phyloP scores from a whole-genome alignment of 2,113 vertebrate species.

The Stegastes partitus region DNA sequence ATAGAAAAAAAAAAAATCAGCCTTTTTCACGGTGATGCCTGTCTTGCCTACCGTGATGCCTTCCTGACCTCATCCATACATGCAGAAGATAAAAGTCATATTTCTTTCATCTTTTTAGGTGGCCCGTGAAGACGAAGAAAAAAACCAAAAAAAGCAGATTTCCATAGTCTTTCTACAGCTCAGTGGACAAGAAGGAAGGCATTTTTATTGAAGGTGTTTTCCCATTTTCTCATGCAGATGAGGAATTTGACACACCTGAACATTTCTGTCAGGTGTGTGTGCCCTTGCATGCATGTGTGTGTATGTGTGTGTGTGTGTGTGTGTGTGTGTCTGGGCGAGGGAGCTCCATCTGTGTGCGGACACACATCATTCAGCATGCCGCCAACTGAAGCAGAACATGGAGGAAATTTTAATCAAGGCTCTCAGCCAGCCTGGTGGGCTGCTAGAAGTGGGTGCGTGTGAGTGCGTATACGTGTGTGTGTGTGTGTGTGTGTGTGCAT shows the following conservation, averaged over 20 bases:
- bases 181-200: slow-evolving; percentile 41
- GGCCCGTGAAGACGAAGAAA: slow-evolving; percentile 18
- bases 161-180: slow-evolving; percentile 54
- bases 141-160: slow-evolving; percentile 50
- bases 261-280: slow-evolving; percentile 40
- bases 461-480: slow-evolving; percentile 23
- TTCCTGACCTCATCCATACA: slow-evolving; percentile 40
- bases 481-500: slow-evolving; percentile 26
- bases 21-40: background rate
- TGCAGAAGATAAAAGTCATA: slow-evolving; percentile 44
- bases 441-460: slow-evolving; percentile 34
- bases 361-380: slow-evolving; percentile 71
- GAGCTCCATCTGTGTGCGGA: slow-evolving; percentile 69
- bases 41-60: background rate
- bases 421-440: slow-evolving; percentile 65
- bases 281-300: background rate
- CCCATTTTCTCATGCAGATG: slow-evolving; percentile 74
- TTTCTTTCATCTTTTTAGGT: slow-evolving; percentile 36
- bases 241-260: slow-evolving; percentile 67
- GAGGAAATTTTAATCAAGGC: slow-evolving; percentile 79
- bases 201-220: slow-evolving; percentile 63
- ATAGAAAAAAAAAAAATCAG: too few species aligned
- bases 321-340: slow-evolving; percentile 16
- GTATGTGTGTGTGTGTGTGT: slow-evolving; percentile 11
- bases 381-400: slow-evolving; percentile 72